phyloP scores from a whole-genome alignment of 2,888 invertebrate species.

The Cantharis nigra region DNA sequence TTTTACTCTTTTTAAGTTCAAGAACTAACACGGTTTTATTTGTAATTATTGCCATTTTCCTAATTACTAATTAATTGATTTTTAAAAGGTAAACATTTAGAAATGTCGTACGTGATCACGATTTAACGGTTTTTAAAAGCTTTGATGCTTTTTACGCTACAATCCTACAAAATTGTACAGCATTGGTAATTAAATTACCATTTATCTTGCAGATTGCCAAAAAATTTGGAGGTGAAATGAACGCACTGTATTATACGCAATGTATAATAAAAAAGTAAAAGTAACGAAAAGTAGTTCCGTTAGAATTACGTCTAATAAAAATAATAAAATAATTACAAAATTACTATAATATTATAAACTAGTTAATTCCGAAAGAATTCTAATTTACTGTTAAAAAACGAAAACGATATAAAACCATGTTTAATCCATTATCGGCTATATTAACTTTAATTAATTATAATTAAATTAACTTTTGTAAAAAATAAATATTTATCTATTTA shows the following conservation, averaged over 20 bases:
- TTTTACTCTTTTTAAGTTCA: neutral
- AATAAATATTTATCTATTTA: too few species aligned
- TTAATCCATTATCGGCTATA: too few species aligned
- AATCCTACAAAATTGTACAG: neutral
- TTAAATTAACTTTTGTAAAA: too few species aligned
- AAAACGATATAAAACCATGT: too few species aligned
- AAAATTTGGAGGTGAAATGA: neutral
- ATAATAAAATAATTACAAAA: too few species aligned
- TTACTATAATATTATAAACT: too few species aligned
- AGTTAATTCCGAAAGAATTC: too few species aligned
- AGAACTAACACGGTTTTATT: neutral
- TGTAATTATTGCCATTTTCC: neutral
- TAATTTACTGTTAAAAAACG: too few species aligned
- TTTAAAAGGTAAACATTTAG: neutral
- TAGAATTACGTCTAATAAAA: too few species aligned
- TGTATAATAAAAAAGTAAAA: neutral
- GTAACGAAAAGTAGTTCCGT: too few species aligned
- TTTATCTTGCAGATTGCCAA: neutral
- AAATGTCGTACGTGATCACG: neutral
- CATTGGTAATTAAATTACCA: neutral
- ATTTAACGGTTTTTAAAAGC: neutral
- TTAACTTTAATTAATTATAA: too few species aligned
- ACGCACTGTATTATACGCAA: neutral
- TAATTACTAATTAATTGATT: neutral
- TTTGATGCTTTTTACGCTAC: neutral